Conservation (phyloP, 30 jellyfish, hydroid and myxozoan genomes). For the Mastigias papua region DNA sequence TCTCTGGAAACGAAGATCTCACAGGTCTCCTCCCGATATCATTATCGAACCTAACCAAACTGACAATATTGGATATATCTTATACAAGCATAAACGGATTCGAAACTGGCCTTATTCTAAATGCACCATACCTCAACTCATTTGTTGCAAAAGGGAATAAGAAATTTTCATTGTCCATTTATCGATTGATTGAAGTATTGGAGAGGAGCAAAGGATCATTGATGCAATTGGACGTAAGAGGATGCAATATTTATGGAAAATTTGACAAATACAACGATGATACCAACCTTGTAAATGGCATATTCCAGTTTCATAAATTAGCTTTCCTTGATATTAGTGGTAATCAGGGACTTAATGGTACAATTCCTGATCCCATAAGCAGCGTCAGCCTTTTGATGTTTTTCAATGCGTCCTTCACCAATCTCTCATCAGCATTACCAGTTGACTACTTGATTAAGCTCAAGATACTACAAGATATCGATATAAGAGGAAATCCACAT, state of each 20-base stretch:
- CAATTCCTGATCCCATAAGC: conserved; percentile 66
- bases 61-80: conserved; percentile 64
- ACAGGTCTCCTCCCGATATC: conserved; percentile 63
- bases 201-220: conserved; percentile 32
- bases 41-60: conserved; percentile 24
- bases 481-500: conserved; percentile 44
- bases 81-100: conserved; percentile 53
- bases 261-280: conserved; percentile 61
- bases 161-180: conserved; percentile 21
- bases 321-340: conserved; percentile 63
- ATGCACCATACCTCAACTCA: conserved; percentile 12
- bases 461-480: conserved; percentile 41
- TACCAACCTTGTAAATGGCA: conserved; percentile 49
- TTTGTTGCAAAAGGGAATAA: conserved; percentile 58
- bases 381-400: conserved; percentile 37
- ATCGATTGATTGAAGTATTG: conserved; percentile 26
- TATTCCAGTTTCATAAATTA: conserved; percentile 43
- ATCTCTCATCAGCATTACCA: conserved; percentile 45
- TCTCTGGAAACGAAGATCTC: conserved; percentile 43
- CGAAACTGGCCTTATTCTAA: conserved; percentile 56
- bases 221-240: conserved; percentile 55
- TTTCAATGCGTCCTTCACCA: conserved; percentile 50
- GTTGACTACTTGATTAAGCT: conserved; percentile 41
- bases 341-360: conserved; percentile 50
- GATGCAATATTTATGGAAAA: conserved; percentile 59